phyloP scores from a whole-genome alignment of 2,113 vertebrate species.

The Cygnus atratus region DNA sequence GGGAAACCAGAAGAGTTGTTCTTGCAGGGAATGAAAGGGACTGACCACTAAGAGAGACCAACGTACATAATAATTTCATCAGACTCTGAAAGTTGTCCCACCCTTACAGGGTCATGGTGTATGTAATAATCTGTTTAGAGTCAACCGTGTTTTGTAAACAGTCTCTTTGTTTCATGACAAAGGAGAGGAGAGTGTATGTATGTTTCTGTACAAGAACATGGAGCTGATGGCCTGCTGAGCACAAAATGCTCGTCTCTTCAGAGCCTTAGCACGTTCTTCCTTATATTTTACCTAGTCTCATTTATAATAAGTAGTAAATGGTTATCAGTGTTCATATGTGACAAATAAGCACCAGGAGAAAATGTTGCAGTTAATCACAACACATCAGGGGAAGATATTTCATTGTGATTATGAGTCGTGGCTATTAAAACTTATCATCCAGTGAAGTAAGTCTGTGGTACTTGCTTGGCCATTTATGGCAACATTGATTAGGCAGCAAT shows the following conservation, averaged over 20 bases:
- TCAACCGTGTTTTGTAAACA: background rate
- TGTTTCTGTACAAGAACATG: background rate
- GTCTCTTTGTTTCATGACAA: background rate
- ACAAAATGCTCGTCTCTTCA: background rate
- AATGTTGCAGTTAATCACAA: background rate
- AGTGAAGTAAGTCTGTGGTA: background rate
- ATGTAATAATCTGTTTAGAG: background rate
- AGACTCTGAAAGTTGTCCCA: background rate
- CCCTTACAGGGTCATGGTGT: background rate
- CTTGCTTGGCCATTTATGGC: background rate
- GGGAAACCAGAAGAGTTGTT: background rate
- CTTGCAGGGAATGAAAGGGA: background rate
- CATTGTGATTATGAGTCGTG: background rate
- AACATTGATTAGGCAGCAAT: conserved; percentile 9
- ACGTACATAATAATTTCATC: background rate
- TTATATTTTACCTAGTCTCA: background rate
- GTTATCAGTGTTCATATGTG: background rate
- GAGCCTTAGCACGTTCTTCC: background rate
- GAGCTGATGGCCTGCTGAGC: background rate
- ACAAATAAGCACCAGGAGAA: background rate
- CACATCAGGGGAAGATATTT: background rate
- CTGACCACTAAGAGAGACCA: background rate
- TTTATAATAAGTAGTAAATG: background rate
- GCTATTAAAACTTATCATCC: conserved; percentile 28
- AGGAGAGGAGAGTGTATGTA: accelerated